phyloP scores from a whole-genome alignment of 2,888 invertebrate species.

The Sesia apiformis region DNA sequence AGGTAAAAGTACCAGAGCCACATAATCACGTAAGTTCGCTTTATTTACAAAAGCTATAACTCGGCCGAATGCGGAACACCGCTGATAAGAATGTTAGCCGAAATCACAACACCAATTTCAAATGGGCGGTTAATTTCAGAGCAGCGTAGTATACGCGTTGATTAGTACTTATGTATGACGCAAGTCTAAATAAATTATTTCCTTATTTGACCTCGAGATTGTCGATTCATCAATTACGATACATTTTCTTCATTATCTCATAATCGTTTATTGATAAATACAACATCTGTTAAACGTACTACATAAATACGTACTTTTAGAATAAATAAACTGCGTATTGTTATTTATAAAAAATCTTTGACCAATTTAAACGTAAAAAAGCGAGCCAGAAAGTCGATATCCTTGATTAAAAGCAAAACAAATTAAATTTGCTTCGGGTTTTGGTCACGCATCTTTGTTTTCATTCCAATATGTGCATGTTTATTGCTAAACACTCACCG shows the following conservation, averaged over 20 bases:
- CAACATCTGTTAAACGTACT: too few species aligned
- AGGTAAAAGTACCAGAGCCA: slow-evolving; percentile 32
- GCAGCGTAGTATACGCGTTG: background rate
- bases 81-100: background rate
- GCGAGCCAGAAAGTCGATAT: too few species aligned
- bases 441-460: slow-evolving; percentile 35
- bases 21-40: slow-evolving; percentile 21
- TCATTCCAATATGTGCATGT: slow-evolving; percentile 29
- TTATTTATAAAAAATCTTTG: too few species aligned
- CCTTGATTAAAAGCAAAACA: too few species aligned
- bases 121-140: background rate
- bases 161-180: slow-evolving; percentile 17
- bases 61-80: slow-evolving; percentile 21
- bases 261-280: too few species aligned
- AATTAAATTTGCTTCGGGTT: slow-evolving; percentile 2
- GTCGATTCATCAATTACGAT: background rate
- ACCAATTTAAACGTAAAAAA: too few species aligned
- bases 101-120: background rate
- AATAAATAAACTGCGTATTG: too few species aligned
- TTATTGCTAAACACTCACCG: slow-evolving; percentile 51
- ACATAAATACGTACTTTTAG: too few species aligned
- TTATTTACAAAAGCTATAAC: slow-evolving; percentile 20
- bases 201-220: background rate
- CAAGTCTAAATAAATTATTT: slow-evolving; percentile 10
- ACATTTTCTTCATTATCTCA: too few species aligned